phyloP scores from a whole-genome alignment of 2,797 vertebrate genomes.

The Anguilla marmorata region DNA sequence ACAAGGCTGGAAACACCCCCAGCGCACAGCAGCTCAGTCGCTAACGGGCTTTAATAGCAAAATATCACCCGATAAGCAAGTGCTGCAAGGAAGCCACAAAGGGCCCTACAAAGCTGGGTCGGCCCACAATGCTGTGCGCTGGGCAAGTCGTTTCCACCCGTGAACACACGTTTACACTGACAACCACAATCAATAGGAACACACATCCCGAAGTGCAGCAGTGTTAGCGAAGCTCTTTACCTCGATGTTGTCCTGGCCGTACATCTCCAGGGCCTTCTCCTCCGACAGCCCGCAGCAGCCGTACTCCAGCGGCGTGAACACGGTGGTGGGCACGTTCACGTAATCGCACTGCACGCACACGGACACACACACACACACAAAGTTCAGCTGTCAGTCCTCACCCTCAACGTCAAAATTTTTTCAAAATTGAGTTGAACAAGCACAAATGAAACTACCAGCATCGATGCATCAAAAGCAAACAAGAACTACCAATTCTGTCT shows the following conservation, averaged over 20 bases:
- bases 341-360: slow-evolving; percentile 85
- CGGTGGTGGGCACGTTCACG: slow-evolving; percentile 88
- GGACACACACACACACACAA: too few relatives aligned
- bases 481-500: background rate
- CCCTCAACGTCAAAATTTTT: too few relatives aligned
- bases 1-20: background rate
- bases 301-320: slow-evolving; percentile 97
- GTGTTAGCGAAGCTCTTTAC: slow-evolving; percentile 57
- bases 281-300: slow-evolving; percentile 89
- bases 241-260: slow-evolving; percentile 82
- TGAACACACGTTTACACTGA: background rate
- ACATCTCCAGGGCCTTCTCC: slow-evolving; percentile 79
- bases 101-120: background rate
- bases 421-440: too few relatives aligned
- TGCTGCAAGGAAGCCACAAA: background rate
- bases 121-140: background rate
- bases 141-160: background rate
- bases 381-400: background rate
- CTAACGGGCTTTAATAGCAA: background rate
- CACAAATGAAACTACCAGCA: too few relatives aligned
- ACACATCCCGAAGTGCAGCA: too few relatives aligned
- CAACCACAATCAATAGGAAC: background rate
- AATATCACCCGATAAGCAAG: background rate
- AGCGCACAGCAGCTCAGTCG: background rate
- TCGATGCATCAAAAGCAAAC: background rate